Evolutionary conservation across 2,797 vertebrate species (phyloP), one percentile per base, ranked within the genome.

Genomic region (Tarsius wallacei): DNA sequence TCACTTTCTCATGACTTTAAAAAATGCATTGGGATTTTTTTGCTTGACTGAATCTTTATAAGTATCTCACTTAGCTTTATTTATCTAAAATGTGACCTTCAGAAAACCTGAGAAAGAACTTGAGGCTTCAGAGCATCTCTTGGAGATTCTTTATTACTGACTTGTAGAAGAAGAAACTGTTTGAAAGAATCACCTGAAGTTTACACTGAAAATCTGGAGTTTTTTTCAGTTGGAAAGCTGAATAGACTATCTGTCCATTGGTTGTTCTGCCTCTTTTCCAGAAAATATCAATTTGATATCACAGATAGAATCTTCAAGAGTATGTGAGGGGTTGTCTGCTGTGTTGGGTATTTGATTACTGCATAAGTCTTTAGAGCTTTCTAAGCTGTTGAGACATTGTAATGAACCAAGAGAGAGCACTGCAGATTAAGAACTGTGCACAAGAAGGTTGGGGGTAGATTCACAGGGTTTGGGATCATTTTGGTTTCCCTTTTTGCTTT

Each of bases 71-170:
- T 85, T 90, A 87, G 36, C 36, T 81, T 95, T 87, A 55, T 95
- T 55, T 77, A n/a, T 82, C 70, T 96, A 77, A 94, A 95, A 57
- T 63, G 21, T 77, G 31, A 73, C 84, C 17, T 89, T 82, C 63
- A 89, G 70, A 68, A 96, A 51, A 78, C 61, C 64, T 5, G 5
- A 55, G 77, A 68, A 19, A 51, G 21, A 63, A 28, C 11, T 63
- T 47, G 36, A 36, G 68, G 51, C 33, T 83, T 82, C 42, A 63
- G 55, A 71, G 68, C 28, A 22, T 36, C 14, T 57, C n/a, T 84
- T 87, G 0, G 51, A 63, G 66, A 17, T 76, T 16, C 19, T 87
- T 80, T 73, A 24, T 86, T 81, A 33, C n/a, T 85, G 51, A 80
- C 7, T 78, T 74, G 22, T 0, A 12, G 53, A 4, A 51, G 28